Conservation (phyloP, 2,888 invertebrate species). For the Xanthorhoe spadicearia region DNA sequence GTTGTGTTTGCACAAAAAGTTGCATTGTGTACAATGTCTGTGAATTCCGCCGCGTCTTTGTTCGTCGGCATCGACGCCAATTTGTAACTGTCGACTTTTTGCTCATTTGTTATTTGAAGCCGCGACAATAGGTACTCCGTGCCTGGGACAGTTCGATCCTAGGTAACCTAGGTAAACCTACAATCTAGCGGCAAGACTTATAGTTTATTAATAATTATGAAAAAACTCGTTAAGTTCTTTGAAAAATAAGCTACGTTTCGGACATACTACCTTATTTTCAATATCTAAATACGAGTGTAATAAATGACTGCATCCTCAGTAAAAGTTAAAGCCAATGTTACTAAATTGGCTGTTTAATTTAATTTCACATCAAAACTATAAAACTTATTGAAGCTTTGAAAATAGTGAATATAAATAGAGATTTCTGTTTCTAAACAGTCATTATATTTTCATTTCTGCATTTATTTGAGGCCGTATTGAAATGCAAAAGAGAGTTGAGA, state of each 20-base stretch:
- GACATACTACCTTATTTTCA: too few species aligned
- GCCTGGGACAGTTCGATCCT: background rate
- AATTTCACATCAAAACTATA: background rate
- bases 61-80: constrained; percentile 32
- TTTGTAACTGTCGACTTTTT: constrained; percentile 15
- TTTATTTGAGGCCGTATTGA: background rate
- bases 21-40: constrained; percentile 4
- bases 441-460: background rate
- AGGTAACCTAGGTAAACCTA: background rate
- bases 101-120: constrained; percentile 1
- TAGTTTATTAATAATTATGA: too few species aligned
- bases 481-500: background rate
- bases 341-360: background rate
- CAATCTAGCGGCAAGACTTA: too few species aligned
- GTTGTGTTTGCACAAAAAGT: constrained; percentile 1
- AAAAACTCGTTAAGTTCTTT: too few species aligned
- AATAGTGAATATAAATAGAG: background rate
- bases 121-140: background rate
- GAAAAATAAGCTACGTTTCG: too few species aligned
- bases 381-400: too few species aligned
- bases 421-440: background rate
- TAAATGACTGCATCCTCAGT: too few species aligned
- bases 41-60: constrained; percentile 59
- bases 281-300: too few species aligned
- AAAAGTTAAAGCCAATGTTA: too few species aligned